Evolutionary conservation across 2,888 invertebrate species (phyloP), one percentile per base, ranked within the genome.

Genomic region (Tenthredo livida): DNA sequence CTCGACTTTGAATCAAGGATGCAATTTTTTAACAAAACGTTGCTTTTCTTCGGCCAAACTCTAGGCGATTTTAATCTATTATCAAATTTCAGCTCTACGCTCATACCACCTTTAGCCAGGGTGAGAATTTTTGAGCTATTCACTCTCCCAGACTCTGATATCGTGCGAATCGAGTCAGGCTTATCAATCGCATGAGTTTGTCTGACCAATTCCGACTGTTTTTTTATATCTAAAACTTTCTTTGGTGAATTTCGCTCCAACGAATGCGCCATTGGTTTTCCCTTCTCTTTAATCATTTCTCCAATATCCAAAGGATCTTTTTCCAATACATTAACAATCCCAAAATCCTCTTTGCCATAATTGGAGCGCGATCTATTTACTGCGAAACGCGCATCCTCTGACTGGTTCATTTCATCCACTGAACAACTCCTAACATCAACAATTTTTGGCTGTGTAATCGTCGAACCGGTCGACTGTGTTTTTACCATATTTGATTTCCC

Each of bases 231-330:
- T n/a, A 9, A 6, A 54, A 17, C 21, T 10, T 50, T 33, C 12
- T 43, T 58, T 29, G n/a, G 1, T 47, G 47, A 40, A 47, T 40
- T 65, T 54, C 10, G 21, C n/a, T 6, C 50, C 3, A 17, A 58
- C 17, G 40, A 80, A 37, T 43, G 21, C 15, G 17, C 61, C 17
- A 65, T n/a, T 10, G 33, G 47, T 40, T n/a, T 25, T 4, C 17
- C 21, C n/a, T 61, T 65, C 12, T 29, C 47, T 29, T 21, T 85
- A 17, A 21, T 40, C 12, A 83, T 25, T 4, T 40, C 58, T 2
- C 84, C 72, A 43, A 85, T 84, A 73, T 54, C 83, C 65, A 85
- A 83, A 40, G 84, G 84, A 67, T 85, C 85, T 54, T 84, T 85
- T 43, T 84, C 73, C 33, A 85, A 61, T 29, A 85, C 10, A n/a